Evolutionary conservation across 2,113 vertebrate species (phyloP), one percentile per base, ranked within the genome.

Genomic region (Australoheros scitulus): DNA sequence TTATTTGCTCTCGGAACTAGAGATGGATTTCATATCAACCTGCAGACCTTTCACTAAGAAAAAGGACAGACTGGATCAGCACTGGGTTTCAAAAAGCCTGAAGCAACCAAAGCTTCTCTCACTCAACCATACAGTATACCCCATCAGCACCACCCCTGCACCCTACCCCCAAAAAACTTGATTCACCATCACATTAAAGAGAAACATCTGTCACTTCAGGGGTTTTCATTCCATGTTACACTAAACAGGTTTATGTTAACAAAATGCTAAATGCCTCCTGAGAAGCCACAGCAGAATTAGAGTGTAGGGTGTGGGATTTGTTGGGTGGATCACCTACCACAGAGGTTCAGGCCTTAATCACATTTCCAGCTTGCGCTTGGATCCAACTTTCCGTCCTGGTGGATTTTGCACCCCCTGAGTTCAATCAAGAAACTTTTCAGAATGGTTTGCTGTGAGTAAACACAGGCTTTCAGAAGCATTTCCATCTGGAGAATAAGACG

Each of bases 171-270:
- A 24, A 32, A 64, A 64, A 59, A 88, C 10, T 57, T 41, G 68
- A 81, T 86, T 88, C 81, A 58, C 60, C 59, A 82, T 77, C 65
- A 82, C 83, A 90, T 93, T 93, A 87, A 91, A 95, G 84, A 92
- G 83, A 91, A 93, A 90, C 91, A 91, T 94, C 92, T 93, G 92
- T 92, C 91, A 93, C 89, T 92, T 89, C 85, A 81, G 90, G 93
- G 86, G 68, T 65, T 88, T 86, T 94, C 83, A 82, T 92, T 79
- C 84, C 36, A 64, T 75, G 89, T 92, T 92, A 94, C 92, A 85
- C 84, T 91, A 91, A 94, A 94, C 79, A 86, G 94, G 93, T 94
- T 95, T 95, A 95, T 81, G 87, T 89, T 88, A 88, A 94, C 91
- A 90, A 92, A 94, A 95, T 81, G 87, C 87, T 87, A 84, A 90